A percentile compares a stretch with the other conserved stretches of the same genome.
Evolutionary conservation across 2,797 vertebrate species (phyloP).

Genomic region (Diceros bicornis): DNA sequence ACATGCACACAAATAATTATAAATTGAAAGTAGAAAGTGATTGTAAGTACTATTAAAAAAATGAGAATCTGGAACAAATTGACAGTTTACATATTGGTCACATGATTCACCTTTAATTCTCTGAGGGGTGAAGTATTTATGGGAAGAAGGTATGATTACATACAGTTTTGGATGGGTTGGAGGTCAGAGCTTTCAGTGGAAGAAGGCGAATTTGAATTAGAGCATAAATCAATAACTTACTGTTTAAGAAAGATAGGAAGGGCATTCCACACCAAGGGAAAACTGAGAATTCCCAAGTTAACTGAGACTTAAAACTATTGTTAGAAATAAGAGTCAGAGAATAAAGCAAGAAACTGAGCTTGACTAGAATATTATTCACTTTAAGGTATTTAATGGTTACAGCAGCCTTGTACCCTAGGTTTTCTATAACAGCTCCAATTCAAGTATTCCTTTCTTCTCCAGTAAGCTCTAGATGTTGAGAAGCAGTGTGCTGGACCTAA

Average conservation of each 20-base stretch:
- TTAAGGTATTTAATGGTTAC: slow-evolving; percentile 5
- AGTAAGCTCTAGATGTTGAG: background rate
- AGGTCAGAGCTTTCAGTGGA: background rate
- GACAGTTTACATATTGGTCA: background rate
- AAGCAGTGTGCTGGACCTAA: background rate
- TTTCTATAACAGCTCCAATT: slow-evolving; percentile 14
- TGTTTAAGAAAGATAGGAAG: background rate
- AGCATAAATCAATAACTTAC: slow-evolving; percentile 25
- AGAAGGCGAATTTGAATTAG: slow-evolving; percentile 32
- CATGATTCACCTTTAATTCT: slow-evolving; percentile 37
- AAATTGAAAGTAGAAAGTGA: slow-evolving; percentile 13
- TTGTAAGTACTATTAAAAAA: background rate
- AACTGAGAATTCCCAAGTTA: background rate
- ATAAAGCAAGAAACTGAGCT: slow-evolving; percentile 35
- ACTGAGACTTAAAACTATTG: slow-evolving; percentile 28
- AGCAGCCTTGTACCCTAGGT: background rate
- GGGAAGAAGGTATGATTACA: slow-evolving; percentile 9
- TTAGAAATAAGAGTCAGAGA: slow-evolving; percentile 20
- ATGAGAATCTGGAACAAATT: slow-evolving; percentile 44
- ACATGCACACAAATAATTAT: background rate
- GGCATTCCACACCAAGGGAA: background rate
- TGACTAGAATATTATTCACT: background rate
- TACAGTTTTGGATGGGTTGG: background rate
- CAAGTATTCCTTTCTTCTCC: slow-evolving; percentile 9
- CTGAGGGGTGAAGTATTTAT: background rate